Base-by-base conservation (phyloP, 2,888 invertebrate species). In the Eupithecia dodoneata region DNA sequence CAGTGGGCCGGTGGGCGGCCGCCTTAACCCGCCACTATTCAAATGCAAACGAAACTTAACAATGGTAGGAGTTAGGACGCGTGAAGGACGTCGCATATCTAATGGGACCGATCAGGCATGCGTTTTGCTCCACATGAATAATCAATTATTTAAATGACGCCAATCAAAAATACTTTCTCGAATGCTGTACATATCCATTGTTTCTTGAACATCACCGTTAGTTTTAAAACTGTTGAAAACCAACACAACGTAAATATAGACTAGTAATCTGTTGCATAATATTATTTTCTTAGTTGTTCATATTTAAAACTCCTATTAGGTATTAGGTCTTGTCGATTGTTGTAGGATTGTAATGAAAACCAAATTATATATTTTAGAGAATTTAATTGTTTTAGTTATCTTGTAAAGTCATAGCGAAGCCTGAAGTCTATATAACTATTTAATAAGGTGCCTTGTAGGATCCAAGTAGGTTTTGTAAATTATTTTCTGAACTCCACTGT, bases 291-390 rank as follows among this genome's bases (percentile, higher is more conserved):
- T 93, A 94, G 92, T 93, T 94, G 93, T 92, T 94, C 91, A 92
- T 94, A 94, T 94, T 93, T 93, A 93, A 94, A 93, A 92, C 91
- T 94, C 94, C 94, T 94, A 94, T 93, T 94, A 94, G 94, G 89
- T 94, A 88, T 91, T 94, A 94, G 93, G 88, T 90, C 89, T 89
- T 92, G 91, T 92, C 92, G 89, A 92, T 93, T 94, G 93, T 93
- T 94, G 91, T 95, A 94, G 93, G 91, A 91, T 92, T 93, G 89
- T 94, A 94, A 93, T 93, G 92, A 93, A 94, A 92, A 94, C 95
- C 94, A 95, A 95, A 95, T 94, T 94, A 93, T 94, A 94, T 94
- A 94, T 94, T 93, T 92, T 94, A 94, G 93, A 94, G 92, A 93
- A 93, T 93, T 92, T 93, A 94, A 92, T 92, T 89, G 89, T 90